phyloP scores from a whole-genome alignment of 1,140 invertebrate species.

The Yoshiicerus persimilis region DNA sequence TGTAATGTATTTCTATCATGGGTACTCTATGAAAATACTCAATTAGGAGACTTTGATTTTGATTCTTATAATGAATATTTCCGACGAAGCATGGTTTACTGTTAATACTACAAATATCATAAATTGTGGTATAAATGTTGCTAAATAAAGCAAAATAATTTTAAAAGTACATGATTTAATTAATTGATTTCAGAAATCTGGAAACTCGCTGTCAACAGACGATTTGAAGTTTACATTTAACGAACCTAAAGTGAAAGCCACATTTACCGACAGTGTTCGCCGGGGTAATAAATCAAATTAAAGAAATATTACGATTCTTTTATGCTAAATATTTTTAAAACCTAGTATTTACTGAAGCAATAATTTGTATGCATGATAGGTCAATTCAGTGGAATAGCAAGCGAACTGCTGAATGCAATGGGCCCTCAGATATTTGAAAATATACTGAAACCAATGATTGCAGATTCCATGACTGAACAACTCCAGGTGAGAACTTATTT shows the following conservation, averaged over 20 bases:
- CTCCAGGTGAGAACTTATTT: not conserved
- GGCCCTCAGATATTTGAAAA: conserved; percentile 29
- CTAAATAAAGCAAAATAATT: not conserved
- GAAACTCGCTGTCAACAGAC: not conserved
- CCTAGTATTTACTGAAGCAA: too few species aligned
- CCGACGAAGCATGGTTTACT: too few species aligned
- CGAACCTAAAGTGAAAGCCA: not conserved
- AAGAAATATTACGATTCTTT: too few species aligned
- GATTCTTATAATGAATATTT: too few species aligned
- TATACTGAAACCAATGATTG: conserved; percentile 24
- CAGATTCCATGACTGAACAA: conserved; percentile 17
- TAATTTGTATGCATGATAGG: not conserved
- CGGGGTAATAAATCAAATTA: not conserved
- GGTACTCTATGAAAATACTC: too few species aligned
- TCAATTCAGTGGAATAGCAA: conserved; percentile 12
- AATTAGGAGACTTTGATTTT: too few species aligned
- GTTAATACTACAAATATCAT: too few species aligned
- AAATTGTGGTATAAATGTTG: too few species aligned
- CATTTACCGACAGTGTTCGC: not conserved
- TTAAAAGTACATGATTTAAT: not conserved
- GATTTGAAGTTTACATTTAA: not conserved
- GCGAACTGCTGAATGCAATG: conserved; percentile 30
- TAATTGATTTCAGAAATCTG: not conserved
- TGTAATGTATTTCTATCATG: too few species aligned
- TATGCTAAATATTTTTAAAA: too few species aligned